Percentiles rank a stretch among this genome's conserved stretches.
Evolutionary conservation across 2,113 vertebrate species (phyloP).

Genomic region (Empidonax alnorum): DNA sequence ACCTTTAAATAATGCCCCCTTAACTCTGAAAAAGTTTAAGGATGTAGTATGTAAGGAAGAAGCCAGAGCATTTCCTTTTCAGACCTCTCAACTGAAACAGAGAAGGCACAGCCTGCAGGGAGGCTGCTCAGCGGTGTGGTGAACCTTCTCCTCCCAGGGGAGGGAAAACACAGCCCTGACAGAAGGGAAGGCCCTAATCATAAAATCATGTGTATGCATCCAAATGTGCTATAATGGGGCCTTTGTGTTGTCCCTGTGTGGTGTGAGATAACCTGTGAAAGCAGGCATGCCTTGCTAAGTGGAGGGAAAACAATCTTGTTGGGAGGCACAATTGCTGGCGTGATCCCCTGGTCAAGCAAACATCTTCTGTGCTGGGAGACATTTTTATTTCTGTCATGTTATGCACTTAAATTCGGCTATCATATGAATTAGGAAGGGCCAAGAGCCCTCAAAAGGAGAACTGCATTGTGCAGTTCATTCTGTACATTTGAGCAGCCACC

Average conservation of each 20-base stretch:
- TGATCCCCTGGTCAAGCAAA: background rate
- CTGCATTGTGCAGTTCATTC: background rate
- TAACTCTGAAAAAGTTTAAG: background rate
- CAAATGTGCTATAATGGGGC: background rate
- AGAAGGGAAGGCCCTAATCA: background rate
- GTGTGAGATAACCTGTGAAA: background rate
- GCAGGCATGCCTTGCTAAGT: background rate
- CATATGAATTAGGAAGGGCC: background rate
- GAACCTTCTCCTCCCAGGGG: background rate
- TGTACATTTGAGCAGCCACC: fast-evolving
- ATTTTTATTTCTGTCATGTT: background rate
- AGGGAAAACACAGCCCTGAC: background rate
- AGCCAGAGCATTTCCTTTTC: background rate
- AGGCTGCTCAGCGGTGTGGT: background rate
- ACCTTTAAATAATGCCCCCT: background rate
- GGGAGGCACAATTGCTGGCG: background rate
- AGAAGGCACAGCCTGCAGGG: background rate
- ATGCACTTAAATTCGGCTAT: background rate
- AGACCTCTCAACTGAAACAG: background rate
- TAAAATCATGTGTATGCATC: background rate
- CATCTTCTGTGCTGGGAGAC: background rate
- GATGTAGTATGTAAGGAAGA: background rate
- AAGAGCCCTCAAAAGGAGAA: background rate
- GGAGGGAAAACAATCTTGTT: background rate
- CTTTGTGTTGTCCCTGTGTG: background rate